Evolutionary conservation across 2,113 vertebrate species (phyloP), one percentile per base, ranked within the genome.

Genomic region (Scophthalmus maximus): DNA sequence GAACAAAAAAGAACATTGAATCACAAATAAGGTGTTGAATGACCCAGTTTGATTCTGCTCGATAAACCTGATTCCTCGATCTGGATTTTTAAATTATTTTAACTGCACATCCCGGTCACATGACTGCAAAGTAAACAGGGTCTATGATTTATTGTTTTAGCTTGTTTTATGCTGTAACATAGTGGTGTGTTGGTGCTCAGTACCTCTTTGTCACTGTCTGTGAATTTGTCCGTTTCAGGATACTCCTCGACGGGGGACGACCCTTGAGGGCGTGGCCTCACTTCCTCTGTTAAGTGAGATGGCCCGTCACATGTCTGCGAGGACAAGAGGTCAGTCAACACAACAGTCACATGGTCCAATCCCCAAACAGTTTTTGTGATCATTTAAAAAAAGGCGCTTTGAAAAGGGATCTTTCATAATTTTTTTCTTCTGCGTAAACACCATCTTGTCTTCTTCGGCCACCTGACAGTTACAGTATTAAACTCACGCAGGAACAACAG

Each of bases 191-290:
- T 49, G 11, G 3, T 3, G 12, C 36, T 32, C 25, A 89, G 86
- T 92, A 94, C 96, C 95, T 94, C 91, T 79, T 90, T 88, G 70
- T 93, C 91, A 26, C 89, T 93, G 87, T 93, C 86, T 1, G 55
- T 68, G 83, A 93, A 92, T n/a, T 93, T 89, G 4, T 93, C 94
- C 30, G 93, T 94, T 68, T 92, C 26, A 1, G 90, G 84, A 59
- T 81, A 97, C 67, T 99, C 97, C 26, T 97, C 97, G 46, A 98
- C 94, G 0, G 97, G 97, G 2, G 97, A 99, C 11, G 97, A 98
- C 58, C 97, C 97, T 65, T 99, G 97, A 36, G 97, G 97, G 6
- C 96, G 94, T 9, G 97, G 97, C 71, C 97, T 93, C 60, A 98
- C 91, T 76, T 81, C 90, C 90, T 97, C 96, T 74, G 91, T 62